Evolutionary conservation across 92 coral and sea anemone species (phyloP).

Genomic region (Anthopleura xanthogrammica): DNA sequence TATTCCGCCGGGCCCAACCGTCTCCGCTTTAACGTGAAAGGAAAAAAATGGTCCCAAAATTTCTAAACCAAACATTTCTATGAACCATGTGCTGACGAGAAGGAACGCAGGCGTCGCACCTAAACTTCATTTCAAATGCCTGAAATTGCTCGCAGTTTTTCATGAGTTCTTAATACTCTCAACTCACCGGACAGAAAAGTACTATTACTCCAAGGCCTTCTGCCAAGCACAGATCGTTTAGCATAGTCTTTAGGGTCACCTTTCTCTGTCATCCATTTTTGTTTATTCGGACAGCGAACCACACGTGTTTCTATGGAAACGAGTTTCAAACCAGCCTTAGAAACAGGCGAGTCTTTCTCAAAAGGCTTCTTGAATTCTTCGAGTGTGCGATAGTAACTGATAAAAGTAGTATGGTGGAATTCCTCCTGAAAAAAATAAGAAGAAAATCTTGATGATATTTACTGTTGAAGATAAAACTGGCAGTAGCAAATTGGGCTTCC

Average conservation of each 20-base stretch:
- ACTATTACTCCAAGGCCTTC: conserved; percentile 78
- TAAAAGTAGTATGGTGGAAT: conserved; percentile 62
- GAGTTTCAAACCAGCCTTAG: conserved; percentile 63
- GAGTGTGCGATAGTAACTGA: conserved; percentile 61
- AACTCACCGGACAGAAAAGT: conserved; percentile 61
- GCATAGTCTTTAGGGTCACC: conserved; percentile 72
- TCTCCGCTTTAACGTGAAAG: no score
- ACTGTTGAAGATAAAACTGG: neutral
- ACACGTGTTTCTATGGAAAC: conserved; percentile 71
- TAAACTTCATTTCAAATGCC: no score
- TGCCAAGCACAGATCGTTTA: conserved; percentile 58
- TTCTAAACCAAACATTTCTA: no score
- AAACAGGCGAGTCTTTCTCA: conserved; percentile 62
- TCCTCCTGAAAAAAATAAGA: conserved; percentile 45
- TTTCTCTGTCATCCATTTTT: conserved; percentile 64
- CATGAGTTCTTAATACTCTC: no score
- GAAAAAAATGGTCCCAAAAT: no score
- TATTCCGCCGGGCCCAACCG: no score
- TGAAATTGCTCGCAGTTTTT: no score
- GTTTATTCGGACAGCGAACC: conserved; percentile 60
- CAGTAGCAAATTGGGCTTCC: neutral
- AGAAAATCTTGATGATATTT: neutral
- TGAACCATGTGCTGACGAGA: no score
- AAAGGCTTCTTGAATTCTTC: conserved; percentile 75
- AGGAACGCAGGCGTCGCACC: no score